A percentile compares a stretch with the other conserved stretches of the same genome.
phyloP scores from a whole-genome alignment of 2,888 invertebrate genomes.

The Pollenia amentaria region DNA sequence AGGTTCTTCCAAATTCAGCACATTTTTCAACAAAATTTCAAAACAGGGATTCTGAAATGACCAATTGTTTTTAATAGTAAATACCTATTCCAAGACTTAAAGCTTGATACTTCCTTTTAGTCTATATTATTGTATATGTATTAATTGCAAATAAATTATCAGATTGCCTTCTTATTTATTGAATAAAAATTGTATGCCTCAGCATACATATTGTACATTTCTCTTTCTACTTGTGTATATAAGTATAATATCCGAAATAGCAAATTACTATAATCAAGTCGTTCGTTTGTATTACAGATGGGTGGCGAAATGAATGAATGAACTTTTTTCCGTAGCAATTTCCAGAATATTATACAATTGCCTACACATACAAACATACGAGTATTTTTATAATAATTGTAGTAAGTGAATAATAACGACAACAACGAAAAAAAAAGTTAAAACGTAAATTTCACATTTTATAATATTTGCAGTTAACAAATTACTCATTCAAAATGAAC shows the following conservation, averaged over 20 bases:
- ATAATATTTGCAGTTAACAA: slow-evolving; percentile 40
- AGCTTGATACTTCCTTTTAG: too few species aligned
- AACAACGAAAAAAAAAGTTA: slow-evolving; percentile 21
- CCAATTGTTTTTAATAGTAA: too few species aligned
- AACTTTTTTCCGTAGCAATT: slow-evolving; percentile 19
- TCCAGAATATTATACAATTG: not conserved
- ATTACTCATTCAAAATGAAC: slow-evolving; percentile 22
- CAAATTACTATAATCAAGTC: slow-evolving; percentile 10
- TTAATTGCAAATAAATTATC: not conserved
- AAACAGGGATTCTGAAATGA: too few species aligned
- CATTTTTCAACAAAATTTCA: too few species aligned
- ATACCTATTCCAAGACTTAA: too few species aligned
- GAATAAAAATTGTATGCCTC: not conserved
- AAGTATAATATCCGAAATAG: not conserved
- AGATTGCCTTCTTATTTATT: not conserved
- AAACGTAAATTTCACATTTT: slow-evolving; percentile 54
- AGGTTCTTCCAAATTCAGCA: too few species aligned
- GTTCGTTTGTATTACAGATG: not conserved
- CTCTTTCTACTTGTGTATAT: not conserved
- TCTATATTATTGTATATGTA: too few species aligned
- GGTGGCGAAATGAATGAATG: slow-evolving; percentile 41
- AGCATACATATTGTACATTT: slow-evolving; percentile 1
- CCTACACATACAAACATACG: not conserved
- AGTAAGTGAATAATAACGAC: slow-evolving; percentile 1
- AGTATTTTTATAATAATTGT: not conserved